Conservation (phyloP, 2,113 vertebrate genomes). For the Physeter macrocephalus region DNA sequence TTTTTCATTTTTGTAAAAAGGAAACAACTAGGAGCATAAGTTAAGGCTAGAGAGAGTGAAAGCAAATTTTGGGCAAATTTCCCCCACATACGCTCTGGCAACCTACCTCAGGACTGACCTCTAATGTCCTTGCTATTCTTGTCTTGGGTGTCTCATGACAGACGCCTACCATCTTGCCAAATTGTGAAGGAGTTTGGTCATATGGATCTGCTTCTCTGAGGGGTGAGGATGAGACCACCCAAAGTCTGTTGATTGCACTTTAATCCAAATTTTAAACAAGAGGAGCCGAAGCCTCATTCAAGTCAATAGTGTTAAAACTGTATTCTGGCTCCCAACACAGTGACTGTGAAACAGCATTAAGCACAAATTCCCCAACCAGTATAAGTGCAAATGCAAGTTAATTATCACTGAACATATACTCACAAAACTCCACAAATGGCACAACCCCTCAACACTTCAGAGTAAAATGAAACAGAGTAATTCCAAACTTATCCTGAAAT, state of each 20-base stretch:
- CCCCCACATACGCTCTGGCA: neutral
- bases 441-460: neutral
- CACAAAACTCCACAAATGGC: neutral
- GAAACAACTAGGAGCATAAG: constrained; percentile 21
- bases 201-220: constrained; percentile 37
- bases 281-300: neutral
- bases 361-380: neutral
- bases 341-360: neutral
- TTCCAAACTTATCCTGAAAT: constrained; percentile 4
- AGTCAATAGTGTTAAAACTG: constrained; percentile 12
- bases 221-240: constrained; percentile 63
- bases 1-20: constrained; percentile 61
- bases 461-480: constrained; percentile 33
- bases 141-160: constrained; percentile 37
- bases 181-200: constrained; percentile 53
- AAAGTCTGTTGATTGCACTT: constrained; percentile 57
- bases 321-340: neutral
- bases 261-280: constrained; percentile 71
- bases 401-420: neutral
- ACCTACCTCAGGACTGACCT: neutral
- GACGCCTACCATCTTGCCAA: constrained; percentile 25
- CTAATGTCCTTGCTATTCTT: constrained; percentile 44
- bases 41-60: constrained; percentile 34
- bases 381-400: neutral
- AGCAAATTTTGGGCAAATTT: constrained; percentile 15